phyloP scores from a whole-genome alignment of 2,113 vertebrate genomes.

The Pimephales promelas region DNA sequence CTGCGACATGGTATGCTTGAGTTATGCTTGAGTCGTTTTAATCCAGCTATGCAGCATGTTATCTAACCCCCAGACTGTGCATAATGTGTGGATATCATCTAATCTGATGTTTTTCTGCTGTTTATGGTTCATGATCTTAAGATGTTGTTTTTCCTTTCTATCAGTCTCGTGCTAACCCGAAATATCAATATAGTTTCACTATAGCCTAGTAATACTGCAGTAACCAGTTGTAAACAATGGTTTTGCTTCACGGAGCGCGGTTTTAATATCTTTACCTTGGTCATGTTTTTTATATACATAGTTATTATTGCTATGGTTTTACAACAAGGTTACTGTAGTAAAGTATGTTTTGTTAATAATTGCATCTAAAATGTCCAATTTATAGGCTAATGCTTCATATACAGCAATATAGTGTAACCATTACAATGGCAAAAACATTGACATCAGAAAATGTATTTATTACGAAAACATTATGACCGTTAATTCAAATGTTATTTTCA shows the following conservation, averaged over 20 bases:
- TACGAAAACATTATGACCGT: neutral
- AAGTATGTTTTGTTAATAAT: neutral
- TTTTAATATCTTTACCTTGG: neutral
- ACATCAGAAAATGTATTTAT: neutral
- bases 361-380: neutral
- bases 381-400: neutral
- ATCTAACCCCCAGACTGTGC: neutral
- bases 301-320: neutral
- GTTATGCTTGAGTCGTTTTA: slow-evolving; percentile 8
- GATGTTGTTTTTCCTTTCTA: neutral
- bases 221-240: neutral
- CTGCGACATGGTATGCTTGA: slow-evolving; percentile 44
- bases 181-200: neutral
- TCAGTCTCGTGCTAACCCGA: neutral
- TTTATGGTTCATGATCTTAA: neutral
- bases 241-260: neutral
- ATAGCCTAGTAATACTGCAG: no score
- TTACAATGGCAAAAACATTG: neutral
- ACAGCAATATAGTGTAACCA: neutral
- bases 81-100: neutral
- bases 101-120: neutral
- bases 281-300: neutral
- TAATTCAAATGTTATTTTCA: neutral
- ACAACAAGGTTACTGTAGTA: no score
- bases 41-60: slow-evolving; percentile 1